These are phyloP conservation scores for Dendrolimus houi DNA, from an alignment of 2,888 invertebrate genomes.

Conservation along the genomic window DNA sequence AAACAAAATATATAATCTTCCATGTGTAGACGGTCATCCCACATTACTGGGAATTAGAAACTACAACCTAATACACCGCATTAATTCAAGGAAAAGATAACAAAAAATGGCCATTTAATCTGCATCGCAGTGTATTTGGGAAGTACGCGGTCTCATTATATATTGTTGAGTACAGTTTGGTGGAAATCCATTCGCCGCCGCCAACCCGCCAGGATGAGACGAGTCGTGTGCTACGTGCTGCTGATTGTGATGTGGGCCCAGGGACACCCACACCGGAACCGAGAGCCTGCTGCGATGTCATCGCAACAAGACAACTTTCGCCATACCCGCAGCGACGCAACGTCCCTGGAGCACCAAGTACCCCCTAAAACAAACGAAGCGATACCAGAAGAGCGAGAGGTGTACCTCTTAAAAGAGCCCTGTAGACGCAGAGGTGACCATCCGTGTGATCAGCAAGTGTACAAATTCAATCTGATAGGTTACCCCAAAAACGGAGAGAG, in stretches of 20 bases:
- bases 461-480: neutral
- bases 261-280: neutral
- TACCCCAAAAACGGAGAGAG: neutral
- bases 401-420: neutral
- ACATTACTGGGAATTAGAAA: neutral
- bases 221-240: neutral
- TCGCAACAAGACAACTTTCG: neutral
- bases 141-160: constrained; percentile 6
- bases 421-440: neutral
- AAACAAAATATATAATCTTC: no score
- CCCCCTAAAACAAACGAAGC: no score
- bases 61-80: neutral
- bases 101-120: constrained; percentile 5
- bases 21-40: neutral
- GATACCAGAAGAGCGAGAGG: neutral
- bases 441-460: neutral
- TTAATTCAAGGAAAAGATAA: constrained; percentile 1
- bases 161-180: neutral
- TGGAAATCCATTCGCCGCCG: neutral
- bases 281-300: neutral
- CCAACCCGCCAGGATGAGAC: neutral
- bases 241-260: neutral
- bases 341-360: no score
- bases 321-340: no score
- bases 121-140: constrained; percentile 11